Percentiles rank a stretch among this genome's conserved stretches.
These are phyloP conservation scores for Sycophaga agraensis DNA, from an alignment of 1,140 invertebrate genomes.

Conservation along the genomic window DNA sequence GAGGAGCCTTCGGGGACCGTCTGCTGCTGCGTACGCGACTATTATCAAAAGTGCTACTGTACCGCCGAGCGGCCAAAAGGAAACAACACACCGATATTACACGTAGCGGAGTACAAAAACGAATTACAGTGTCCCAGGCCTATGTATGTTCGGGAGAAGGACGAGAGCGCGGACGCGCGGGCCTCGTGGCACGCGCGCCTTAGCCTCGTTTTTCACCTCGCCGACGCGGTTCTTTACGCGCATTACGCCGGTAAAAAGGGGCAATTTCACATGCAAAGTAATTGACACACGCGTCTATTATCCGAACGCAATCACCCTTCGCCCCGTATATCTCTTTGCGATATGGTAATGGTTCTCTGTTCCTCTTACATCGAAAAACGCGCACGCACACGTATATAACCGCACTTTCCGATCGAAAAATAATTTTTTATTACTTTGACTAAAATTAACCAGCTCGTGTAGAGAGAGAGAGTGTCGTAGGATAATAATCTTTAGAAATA, in stretches of 20 bases:
- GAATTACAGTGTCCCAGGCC: conserved; percentile 13
- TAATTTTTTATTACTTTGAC: not conserved
- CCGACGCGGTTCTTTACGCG: not conserved
- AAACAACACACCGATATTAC: conserved; percentile 1
- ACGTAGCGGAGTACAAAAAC: conserved; percentile 11
- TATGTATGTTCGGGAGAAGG: too few relatives aligned
- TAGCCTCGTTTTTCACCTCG: not conserved
- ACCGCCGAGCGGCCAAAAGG: conserved; percentile 2
- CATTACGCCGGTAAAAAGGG: not conserved
- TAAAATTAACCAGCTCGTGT: too few relatives aligned
- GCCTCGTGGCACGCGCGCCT: too few relatives aligned
- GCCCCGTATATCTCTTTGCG: conserved; percentile 14
- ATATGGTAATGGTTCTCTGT: conserved; percentile 19
- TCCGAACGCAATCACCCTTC: conserved; percentile 3
- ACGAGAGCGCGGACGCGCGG: too few relatives aligned
- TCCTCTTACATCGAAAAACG: conserved; percentile 7
- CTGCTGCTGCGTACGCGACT: conserved; percentile 3
- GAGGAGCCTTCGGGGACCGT: not conserved
- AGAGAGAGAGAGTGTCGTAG: too few relatives aligned
- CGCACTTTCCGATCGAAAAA: conserved; percentile 9
- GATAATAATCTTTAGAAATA: not conserved
- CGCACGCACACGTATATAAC: not conserved
- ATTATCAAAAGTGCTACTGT: conserved; percentile 16
- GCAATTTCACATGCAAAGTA: conserved; percentile 14
- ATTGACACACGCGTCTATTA: conserved; percentile 18